A percentile compares a stretch with the other conserved stretches of the same genome.
These are phyloP conservation scores for Lophura swinhoii DNA, from an alignment of 2,797 vertebrate species.

Conservation along the genomic window DNA sequence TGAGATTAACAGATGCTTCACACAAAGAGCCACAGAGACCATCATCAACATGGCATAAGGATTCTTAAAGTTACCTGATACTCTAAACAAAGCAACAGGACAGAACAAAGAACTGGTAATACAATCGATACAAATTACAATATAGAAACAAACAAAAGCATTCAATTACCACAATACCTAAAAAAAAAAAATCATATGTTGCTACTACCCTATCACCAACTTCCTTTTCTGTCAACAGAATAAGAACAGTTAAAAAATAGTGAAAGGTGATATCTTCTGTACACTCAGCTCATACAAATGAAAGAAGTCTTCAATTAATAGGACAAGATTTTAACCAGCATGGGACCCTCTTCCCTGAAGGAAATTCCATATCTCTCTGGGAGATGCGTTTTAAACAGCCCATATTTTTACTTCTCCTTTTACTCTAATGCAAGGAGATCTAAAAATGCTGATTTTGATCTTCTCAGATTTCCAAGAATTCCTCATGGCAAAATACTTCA, in stretches of 20 bases:
- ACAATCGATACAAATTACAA: background rate
- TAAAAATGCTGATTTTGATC: background rate
- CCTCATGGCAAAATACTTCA: background rate
- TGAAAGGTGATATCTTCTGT: background rate
- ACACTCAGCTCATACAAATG: background rate
- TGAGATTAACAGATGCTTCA: background rate
- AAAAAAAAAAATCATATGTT: background rate
- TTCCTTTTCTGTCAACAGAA: slow-evolving; percentile 7
- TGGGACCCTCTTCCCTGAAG: slow-evolving; percentile 29
- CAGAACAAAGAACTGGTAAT: background rate
- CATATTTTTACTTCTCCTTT: background rate
- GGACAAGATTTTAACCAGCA: background rate
- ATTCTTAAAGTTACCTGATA: background rate
- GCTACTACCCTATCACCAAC: background rate
- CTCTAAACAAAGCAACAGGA: background rate
- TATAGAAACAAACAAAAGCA: background rate
- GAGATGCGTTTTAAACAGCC: background rate
- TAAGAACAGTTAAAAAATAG: background rate
- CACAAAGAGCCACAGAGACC: background rate
- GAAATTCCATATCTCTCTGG: slow-evolving; percentile 29
- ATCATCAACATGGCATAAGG: fast-evolving
- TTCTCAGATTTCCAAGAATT: background rate
- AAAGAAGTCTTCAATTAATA: background rate
- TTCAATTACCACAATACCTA: background rate
- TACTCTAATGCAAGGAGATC: background rate